Evolutionary conservation across 2,888 invertebrate species (phyloP), one percentile per base, ranked within the genome.

Genomic region (Melipona bicolor): DNA sequence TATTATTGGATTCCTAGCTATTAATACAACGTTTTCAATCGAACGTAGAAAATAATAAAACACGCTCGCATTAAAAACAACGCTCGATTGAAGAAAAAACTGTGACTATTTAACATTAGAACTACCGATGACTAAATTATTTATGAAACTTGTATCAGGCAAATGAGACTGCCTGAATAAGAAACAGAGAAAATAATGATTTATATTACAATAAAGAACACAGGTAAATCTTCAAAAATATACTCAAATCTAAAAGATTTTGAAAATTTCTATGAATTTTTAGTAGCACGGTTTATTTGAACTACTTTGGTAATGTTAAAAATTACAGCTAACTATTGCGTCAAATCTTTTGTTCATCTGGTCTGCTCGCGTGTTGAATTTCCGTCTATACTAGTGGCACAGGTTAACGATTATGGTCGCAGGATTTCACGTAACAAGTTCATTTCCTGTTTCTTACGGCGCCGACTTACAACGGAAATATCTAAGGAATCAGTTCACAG

Each of bases 401-500:
- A 17, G 64, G 59, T 79, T 50, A 65, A 50, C 64, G 56, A 59
- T 65, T 70, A 70, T n/a, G 50, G 3, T 9, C 5, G 67, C 56
- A 13, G 17, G 43, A 43, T 43, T 62, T 24, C n/a, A 24, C 24
- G 15, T 65, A 21, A 67, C 79, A 65, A 71, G 56, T 27, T 59
- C n/a, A 19, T 80, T 79, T 65, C 65, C 56, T 5, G n/a, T 59
- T 70, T 54, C 32, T 65, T 43, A 32, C 24, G 50, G 15, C 6
- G 11, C 17, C 59, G 32, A 21, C 21, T 36, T n/a, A 69, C 56
- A 21, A 36, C 24, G 17, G 17, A 69, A 73, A 80, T 56, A 32
- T 15, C 70, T 64, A n/a, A 52, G 64, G 19, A 52, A 77, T 56
- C 56, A 56, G 52, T 62, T 78, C 67, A 54, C 21, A 49, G 19